Base-by-base conservation (phyloP, 2,113 vertebrate genomes). In the Scolopax mira region DNA sequence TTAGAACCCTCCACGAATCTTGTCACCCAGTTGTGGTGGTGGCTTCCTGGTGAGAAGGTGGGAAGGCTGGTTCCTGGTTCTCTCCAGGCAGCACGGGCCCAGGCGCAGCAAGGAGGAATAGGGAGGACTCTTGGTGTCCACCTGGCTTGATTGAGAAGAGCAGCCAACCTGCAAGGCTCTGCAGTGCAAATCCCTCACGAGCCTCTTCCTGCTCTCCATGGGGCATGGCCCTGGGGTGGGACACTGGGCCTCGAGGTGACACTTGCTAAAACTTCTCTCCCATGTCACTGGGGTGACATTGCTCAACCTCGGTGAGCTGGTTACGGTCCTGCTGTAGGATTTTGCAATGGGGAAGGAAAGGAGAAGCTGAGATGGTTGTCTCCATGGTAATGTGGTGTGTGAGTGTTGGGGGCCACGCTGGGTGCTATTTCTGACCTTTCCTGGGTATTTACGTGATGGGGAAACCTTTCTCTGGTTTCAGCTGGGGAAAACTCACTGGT, bases 261-360 rank as follows among this genome's bases (percentile, higher is more conserved):
- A 3, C 25, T 58, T 60, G 39, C 62, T 85, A 30, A 91, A 88
- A 12, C 39, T 18, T 87, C 17, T 58, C 15, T n/a, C 19, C 30
- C 30, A 6, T 17, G 30, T 89, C 27, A 9, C 11, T 51, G 3
- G 3, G 11, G 3, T 61, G 21, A 41, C 31, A 6, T 83, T 88
- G 54, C 90, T 46, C 35, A 65, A 13, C 13, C 28, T 61, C 28
- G 4, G 3, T 35, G 39, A 83, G 48, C 22, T 49, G 55, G 19
- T 46, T 19, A 33, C 33, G 30, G 17, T 90, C 48, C 39, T 79
- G 5, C 65, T 57, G 33, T 17, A 28, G 37, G 62, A 69, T 91
- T 85, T 82, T 58, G 57, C 64, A 94, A 79, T 10, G 22, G n/a
- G 30, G 19, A 72, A 70, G 44, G n/a, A 74, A 95, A 88, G 51